Base-by-base conservation (phyloP, 2,113 vertebrate species). In the Syngnathoides biaculeatus region DNA sequence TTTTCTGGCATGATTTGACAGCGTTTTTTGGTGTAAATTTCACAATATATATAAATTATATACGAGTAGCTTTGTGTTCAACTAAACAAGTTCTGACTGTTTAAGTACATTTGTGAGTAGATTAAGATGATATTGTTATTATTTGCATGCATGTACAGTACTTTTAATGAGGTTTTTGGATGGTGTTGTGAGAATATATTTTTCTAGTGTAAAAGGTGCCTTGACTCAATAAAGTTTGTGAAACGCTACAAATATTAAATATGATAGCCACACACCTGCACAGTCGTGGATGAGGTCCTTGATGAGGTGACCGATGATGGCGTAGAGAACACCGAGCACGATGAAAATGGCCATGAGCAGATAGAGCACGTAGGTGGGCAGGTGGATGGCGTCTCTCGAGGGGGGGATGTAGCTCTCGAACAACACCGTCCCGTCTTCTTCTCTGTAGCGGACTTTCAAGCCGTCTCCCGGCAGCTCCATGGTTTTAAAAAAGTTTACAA, bases 271-370 rank as follows among this genome's bases (percentile, higher is more conserved):
- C 67, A 13, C 12, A 67, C 65, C 95, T 0, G 94, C 92, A 0
- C 92, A 84, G 83, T 97, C 95, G 2, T 98, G 95, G 42, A 93
- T 60, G 65, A 98, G 93, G 87, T 98, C 95, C 75, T 93, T 95
- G 87, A 98, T 95, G 80, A 98, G 94, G 79, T 98, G 95, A 0
- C 96, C 95, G 0, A 95, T 94, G 1, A 98, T 97, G 83, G 95
- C 94, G 0, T 98, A 98, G 0, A 95, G 93, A 59, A 95, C 94
- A 0, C 78, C 72, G 30, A 95, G 15, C 73, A 97, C 89, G 22
- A 97, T 68, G 0, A 89, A 66, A 0, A 81, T 64, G 0, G 94
- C 95, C 70, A 98, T 92, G 71, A 96, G 57, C 84, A 97, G 81
- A 86, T 97, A 98, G 6, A 98, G 63, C 17, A 89, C 65, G 0